Base-by-base conservation (phyloP, 2,888 invertebrate genomes). In the Doris montereyensis region DNA sequence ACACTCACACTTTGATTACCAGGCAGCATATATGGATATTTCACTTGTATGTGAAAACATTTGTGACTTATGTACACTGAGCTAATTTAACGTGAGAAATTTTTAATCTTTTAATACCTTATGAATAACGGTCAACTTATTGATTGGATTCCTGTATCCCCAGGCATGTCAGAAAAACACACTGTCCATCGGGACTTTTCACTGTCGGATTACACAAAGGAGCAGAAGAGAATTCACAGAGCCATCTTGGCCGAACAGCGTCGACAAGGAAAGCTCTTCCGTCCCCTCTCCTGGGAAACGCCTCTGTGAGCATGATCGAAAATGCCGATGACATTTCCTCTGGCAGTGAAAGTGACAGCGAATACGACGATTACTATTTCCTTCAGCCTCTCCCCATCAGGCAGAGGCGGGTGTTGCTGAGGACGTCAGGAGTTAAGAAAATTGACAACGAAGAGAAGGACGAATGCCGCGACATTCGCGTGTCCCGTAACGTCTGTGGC, bases 391-490 rank as follows among this genome's bases (percentile, higher is more conserved):
- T 98, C 78, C 95, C 97, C 8, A 97, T 97, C 1, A 94, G 97
- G 87, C 97, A 97, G 91, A 94, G 98, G 81, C 93, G 98, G 80
- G 95, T 95, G 1, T 93, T 98, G 76, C 93, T 98, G 24, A 94
- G 97, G 77, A 95, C 96, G n/a, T 96, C 98, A 5, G 98, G 98
- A 0, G 95, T 98, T 0, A 93, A 96, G 75, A 97, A 97, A 92
- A 98, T 98, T 87, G 98, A 98, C 92, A 94, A 95, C 2, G 92
- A 94, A 81, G 98, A 98, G 92, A 98, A 97, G 91, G 96, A 97
- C 89, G 97, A 97, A 89, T 98, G 98, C 90, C 94, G 96, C 77
- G 95, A 96, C 85, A 98, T 99, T 72, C 94, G 98, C 83, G 94
- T 95, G 32, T 97, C 97, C 4, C 93, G 98, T 24, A 98, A 98